phyloP scores from a whole-genome alignment of 2,797 vertebrate genomes.

The Sparus aurata region DNA sequence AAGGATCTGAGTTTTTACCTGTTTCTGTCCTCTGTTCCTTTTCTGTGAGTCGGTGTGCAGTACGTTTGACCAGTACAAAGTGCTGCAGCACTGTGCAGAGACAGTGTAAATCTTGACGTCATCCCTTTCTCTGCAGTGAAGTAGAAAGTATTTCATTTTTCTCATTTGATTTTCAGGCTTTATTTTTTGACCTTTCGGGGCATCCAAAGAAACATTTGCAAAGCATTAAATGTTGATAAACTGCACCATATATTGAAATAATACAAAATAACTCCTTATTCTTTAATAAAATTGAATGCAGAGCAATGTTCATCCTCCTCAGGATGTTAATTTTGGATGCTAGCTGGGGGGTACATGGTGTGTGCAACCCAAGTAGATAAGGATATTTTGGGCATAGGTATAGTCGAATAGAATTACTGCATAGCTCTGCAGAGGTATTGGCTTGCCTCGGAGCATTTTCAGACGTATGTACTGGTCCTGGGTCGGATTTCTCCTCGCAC shows the following conservation, averaged over 20 bases:
- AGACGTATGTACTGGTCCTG: conserved; percentile 46
- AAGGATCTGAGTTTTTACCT: conserved; percentile 37
- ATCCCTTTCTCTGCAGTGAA: conserved; percentile 5
- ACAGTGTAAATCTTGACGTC: background rate
- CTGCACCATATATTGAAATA: background rate
- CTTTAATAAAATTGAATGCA: background rate
- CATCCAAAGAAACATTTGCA: background rate
- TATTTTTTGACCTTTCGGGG: background rate
- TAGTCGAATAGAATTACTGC: conserved; percentile 62
- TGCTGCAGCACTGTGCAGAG: background rate
- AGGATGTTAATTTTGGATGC: conserved; percentile 51
- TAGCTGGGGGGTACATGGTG: conserved; percentile 22
- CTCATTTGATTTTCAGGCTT: background rate
- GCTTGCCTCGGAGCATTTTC: conserved; percentile 49
- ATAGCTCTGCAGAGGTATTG: conserved; percentile 55
- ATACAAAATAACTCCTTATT: background rate
- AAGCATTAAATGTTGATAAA: background rate
- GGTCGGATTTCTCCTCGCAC: conserved; percentile 58
- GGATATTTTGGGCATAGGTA: conserved; percentile 63
- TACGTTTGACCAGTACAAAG: conserved; percentile 20
- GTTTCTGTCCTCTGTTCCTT: conserved; percentile 36
- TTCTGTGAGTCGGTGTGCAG: background rate
- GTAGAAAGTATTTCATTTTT: conserved; percentile 3
- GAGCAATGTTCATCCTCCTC: background rate
- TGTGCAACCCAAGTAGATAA: conserved; percentile 54